Conservation (phyloP, 2,113 vertebrate genomes). For the Rissa tridactyla region DNA sequence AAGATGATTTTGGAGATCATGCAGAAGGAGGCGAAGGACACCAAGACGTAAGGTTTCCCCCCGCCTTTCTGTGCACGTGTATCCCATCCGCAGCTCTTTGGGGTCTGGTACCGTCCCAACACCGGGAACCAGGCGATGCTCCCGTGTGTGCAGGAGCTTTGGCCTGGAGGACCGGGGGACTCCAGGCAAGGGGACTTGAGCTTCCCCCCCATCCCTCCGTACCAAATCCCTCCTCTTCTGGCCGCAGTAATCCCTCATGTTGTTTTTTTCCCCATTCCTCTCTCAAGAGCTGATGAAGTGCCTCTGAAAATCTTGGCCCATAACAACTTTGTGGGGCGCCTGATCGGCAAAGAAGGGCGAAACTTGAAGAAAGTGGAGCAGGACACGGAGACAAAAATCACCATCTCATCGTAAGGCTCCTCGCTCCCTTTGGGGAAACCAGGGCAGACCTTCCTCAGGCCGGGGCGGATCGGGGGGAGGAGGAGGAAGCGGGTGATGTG, state of each 20-base stretch:
- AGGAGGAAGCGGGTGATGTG: neutral
- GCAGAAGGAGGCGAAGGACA: conserved; percentile 97
- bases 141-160: fast-evolving
- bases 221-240: neutral
- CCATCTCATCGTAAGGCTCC: conserved; percentile 89
- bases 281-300: conserved; percentile 88
- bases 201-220: neutral
- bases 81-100: fast-evolving
- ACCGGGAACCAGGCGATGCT: fast-evolving
- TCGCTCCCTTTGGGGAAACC: neutral
- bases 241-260: neutral
- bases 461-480: fast-evolving
- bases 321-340: conserved; percentile 94
- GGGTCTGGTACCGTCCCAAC: fast-evolving
- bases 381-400: conserved; percentile 96
- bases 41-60: conserved; percentile 84
- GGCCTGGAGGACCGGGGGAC: neutral
- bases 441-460: neutral
- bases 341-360: conserved; percentile 94
- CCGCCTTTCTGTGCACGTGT: fast-evolving
- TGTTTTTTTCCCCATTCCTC: neutral
- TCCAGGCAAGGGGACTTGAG: neutral
- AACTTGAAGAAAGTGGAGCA: conserved; percentile 97
- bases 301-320: conserved; percentile 94
- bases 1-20: conserved; percentile 97